Percentiles rank a stretch among this genome's conserved stretches.
Conservation (phyloP, 2,888 invertebrate species). For the Nebria brevicollis region DNA sequence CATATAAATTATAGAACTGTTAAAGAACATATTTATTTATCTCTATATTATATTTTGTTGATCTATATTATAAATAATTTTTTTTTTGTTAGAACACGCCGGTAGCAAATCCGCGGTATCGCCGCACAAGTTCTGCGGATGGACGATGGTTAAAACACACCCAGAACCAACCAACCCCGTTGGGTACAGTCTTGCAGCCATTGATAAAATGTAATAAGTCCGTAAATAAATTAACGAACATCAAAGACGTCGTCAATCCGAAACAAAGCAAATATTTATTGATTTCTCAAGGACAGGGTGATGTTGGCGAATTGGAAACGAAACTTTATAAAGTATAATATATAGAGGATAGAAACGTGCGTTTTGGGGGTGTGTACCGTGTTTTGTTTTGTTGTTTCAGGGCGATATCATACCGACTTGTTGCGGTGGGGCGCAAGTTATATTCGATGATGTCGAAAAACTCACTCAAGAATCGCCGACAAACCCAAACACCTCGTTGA, state of each 20-base stretch:
- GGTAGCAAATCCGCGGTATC: constrained; percentile 76
- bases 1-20: too few relatives aligned
- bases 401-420: constrained; percentile 91
- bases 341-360: neutral
- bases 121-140: constrained; percentile 84
- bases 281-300: constrained; percentile 91
- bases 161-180: constrained; percentile 79
- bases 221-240: constrained; percentile 81
- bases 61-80: too few relatives aligned
- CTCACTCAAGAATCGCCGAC: constrained; percentile 82
- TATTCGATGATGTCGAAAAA: constrained; percentile 94
- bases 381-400: neutral
- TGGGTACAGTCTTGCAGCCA: constrained; percentile 92
- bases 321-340: constrained; percentile 58
- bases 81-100: constrained; percentile 42
- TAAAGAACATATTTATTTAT: too few relatives aligned
- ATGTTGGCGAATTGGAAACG: constrained; percentile 92
- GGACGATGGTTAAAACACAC: constrained; percentile 89
- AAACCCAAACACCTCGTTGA: neutral
- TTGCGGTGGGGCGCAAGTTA: constrained; percentile 94
- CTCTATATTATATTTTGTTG: too few relatives aligned
- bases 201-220: constrained; percentile 84
- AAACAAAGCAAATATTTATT: constrained; percentile 87
- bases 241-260: constrained; percentile 77
- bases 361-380: neutral